phyloP scores from a whole-genome alignment of 2,113 vertebrate species.

The Labrus mixtus region DNA sequence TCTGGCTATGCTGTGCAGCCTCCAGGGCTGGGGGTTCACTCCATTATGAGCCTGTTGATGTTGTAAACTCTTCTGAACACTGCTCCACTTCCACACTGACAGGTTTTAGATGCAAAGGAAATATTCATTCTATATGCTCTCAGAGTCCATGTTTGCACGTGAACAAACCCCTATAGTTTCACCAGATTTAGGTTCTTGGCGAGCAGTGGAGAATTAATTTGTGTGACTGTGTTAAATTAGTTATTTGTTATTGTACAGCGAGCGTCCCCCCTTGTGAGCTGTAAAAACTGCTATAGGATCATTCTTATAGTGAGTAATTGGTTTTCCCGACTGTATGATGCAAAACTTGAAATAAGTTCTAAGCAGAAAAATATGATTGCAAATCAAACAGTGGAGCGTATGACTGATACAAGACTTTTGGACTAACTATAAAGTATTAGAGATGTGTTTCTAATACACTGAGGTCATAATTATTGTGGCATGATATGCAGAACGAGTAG shows the following conservation, averaged over 20 bases:
- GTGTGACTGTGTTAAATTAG: neutral
- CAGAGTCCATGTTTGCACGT: neutral
- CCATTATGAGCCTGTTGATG: neutral
- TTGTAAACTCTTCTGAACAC: slow-evolving; percentile 4
- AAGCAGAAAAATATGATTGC: too few relatives aligned
- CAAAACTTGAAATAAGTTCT: too few relatives aligned
- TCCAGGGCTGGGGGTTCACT: neutral
- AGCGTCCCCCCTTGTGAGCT: neutral
- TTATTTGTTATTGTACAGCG: neutral
- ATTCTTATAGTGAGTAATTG: neutral
- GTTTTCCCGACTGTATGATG: too few relatives aligned
- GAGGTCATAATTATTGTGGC: neutral
- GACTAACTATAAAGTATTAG: neutral
- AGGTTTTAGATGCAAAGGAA: slow-evolving; percentile 8
- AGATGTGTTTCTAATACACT: neutral
- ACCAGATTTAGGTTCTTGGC: neutral
- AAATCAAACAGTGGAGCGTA: neutral
- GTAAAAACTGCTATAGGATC: neutral
- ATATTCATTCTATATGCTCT: neutral
- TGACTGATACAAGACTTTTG: neutral
- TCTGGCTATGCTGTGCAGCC: slow-evolving; percentile 18
- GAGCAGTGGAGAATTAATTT: neutral
- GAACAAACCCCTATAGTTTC: neutral
- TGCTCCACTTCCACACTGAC: neutral
- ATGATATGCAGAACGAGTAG: neutral